A percentile compares a stretch with the other conserved stretches of the same genome.
These are phyloP conservation scores for Marcusenius ussheri DNA, from an alignment of 2,113 vertebrate genomes.

Conservation along the genomic window DNA sequence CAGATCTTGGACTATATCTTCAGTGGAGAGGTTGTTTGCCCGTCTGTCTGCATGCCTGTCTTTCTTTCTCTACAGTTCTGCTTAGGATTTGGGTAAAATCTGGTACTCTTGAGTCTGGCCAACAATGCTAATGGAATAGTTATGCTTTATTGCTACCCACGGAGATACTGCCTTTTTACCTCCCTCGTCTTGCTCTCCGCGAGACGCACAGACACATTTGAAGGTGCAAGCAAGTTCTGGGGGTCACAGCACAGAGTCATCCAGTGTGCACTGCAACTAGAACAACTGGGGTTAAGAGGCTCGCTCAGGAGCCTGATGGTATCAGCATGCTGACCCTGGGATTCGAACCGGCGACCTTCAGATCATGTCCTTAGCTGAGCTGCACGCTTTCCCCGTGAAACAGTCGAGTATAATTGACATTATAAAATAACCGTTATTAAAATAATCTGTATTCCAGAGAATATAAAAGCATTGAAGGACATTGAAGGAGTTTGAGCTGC, in stretches of 20 bases:
- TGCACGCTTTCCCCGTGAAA: neutral
- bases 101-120: neutral
- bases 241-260: neutral
- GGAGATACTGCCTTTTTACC: neutral
- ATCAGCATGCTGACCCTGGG: neutral
- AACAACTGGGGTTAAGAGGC: neutral
- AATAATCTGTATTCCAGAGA: neutral
- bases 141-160: neutral
- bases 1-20: constrained; percentile 97
- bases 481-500: neutral
- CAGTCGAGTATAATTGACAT: neutral
- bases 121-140: neutral
- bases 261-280: neutral
- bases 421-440: neutral
- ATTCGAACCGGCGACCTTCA: neutral
- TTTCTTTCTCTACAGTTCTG: constrained; percentile 41
- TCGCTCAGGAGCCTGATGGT: neutral
- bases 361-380: neutral
- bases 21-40: constrained; percentile 73
- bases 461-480: neutral
- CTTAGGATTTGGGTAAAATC: neutral
- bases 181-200: neutral
- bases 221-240: neutral
- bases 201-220: neutral
- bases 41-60: constrained; percentile 41